Evolutionary conservation across 2,888 invertebrate genomes (phyloP).

Genomic region (Dexiosoma caninum): DNA sequence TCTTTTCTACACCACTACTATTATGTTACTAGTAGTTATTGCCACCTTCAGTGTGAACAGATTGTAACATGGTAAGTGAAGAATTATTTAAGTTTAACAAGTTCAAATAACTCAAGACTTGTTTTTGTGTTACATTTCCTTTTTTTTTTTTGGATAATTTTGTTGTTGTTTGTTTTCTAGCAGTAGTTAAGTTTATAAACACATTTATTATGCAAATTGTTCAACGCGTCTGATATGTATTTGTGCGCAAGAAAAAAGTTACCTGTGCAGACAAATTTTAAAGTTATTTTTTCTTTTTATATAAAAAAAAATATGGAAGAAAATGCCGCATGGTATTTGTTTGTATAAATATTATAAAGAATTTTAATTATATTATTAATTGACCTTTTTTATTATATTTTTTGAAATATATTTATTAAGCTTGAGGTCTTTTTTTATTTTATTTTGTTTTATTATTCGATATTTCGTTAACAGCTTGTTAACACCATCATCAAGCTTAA

Average conservation of each 20-base stretch:
- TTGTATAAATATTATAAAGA: no score
- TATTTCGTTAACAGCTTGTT: no score
- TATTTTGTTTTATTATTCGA: no score
- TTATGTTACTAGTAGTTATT: constrained; percentile 1
- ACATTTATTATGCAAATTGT: constrained; percentile 43
- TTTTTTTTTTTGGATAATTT: neutral
- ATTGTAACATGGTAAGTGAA: neutral
- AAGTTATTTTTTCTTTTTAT: no score
- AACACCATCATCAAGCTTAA: no score
- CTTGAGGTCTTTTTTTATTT: no score
- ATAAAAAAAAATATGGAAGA: no score
- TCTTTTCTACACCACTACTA: constrained; percentile 8
- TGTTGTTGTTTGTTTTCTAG: neutral
- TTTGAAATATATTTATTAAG: no score
- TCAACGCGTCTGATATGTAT: neutral
- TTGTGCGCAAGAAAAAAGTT: neutral
- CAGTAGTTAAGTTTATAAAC: constrained; percentile 4
- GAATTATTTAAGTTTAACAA: constrained; percentile 48
- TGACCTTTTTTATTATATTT: no score
- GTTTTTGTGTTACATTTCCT: neutral
- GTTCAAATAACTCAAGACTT: constrained; percentile 27
- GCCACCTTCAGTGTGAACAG: neutral
- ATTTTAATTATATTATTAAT: no score
- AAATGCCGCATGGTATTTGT: no score
- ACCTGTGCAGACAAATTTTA: neutral